Conservation (phyloP, 2,113 vertebrate species). For the Eptesicus fuscus region DNA sequence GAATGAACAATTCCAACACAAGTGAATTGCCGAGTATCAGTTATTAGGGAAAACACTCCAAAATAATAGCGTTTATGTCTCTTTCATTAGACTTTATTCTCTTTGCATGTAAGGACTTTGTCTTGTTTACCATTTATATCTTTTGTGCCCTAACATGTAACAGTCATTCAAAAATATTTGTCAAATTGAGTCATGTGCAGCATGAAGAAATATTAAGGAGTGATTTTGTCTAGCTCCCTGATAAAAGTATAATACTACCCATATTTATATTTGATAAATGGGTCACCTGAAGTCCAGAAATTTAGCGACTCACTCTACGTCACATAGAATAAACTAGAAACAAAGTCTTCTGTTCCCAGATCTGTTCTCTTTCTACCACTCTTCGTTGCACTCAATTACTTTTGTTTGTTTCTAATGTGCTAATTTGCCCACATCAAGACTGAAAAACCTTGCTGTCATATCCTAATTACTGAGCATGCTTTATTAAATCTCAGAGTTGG, state of each 20-base stretch:
- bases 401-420: neutral
- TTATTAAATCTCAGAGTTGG: neutral
- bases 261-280: neutral
- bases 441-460: neutral
- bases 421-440: neutral
- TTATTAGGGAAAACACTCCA: neutral
- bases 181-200: neutral
- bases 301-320: neutral
- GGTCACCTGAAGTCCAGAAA: neutral
- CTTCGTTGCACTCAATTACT: neutral
- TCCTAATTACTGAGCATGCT: neutral
- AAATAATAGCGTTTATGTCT: neutral
- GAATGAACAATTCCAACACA: neutral
- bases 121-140: neutral
- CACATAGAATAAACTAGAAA: neutral
- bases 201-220: neutral
- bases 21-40: neutral
- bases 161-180: neutral
- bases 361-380: neutral
- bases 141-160: neutral
- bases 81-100: neutral
- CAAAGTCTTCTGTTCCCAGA: neutral
- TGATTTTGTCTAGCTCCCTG: neutral
- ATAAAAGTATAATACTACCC: neutral
- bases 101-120: neutral